Conservation (phyloP, 2,797 vertebrate species). For the Simalia tracyae region DNA sequence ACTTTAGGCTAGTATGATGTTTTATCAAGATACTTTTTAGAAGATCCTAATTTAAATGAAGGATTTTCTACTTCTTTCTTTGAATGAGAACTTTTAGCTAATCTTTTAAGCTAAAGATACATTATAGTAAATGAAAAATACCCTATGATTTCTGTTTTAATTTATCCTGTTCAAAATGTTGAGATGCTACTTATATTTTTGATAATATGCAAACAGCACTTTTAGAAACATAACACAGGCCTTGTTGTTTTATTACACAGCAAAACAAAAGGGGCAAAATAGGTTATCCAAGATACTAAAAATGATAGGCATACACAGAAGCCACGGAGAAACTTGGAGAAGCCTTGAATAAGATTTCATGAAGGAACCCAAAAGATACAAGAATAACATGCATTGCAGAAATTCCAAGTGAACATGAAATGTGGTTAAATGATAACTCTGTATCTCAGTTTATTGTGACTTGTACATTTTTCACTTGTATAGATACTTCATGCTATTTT, state of each 20-base stretch:
- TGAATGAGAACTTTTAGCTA: conserved; percentile 1
- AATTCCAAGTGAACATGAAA: conserved; percentile 50
- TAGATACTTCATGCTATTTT: conserved; percentile 50
- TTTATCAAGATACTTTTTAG: neutral
- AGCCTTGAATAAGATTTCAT: conserved; percentile 63
- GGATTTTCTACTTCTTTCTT: conserved; percentile 37
- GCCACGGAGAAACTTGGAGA: conserved; percentile 69
- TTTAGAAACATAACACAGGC: conserved; percentile 60
- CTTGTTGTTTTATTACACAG: conserved; percentile 68
- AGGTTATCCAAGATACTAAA: conserved; percentile 71
- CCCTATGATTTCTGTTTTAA: conserved; percentile 13
- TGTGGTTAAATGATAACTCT: conserved; percentile 59
- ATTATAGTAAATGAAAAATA: conserved; percentile 2
- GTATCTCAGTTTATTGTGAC: conserved; percentile 38
- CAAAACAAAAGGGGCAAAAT: conserved; percentile 68
- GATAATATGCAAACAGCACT: conserved; percentile 35
- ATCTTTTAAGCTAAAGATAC: neutral
- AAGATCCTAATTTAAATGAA: neutral
- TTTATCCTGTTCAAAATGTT: conserved; percentile 21
- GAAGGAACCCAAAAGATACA: conserved; percentile 68
- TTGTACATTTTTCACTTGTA: conserved; percentile 44
- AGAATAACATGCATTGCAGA: conserved; percentile 59
- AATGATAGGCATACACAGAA: conserved; percentile 66
- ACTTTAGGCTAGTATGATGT: neutral
- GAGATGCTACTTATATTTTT: conserved; percentile 35